Evolutionary conservation across 2,113 vertebrate genomes (phyloP), one percentile per base, ranked within the genome.

Genomic region (Lophochroa leadbeateri): DNA sequence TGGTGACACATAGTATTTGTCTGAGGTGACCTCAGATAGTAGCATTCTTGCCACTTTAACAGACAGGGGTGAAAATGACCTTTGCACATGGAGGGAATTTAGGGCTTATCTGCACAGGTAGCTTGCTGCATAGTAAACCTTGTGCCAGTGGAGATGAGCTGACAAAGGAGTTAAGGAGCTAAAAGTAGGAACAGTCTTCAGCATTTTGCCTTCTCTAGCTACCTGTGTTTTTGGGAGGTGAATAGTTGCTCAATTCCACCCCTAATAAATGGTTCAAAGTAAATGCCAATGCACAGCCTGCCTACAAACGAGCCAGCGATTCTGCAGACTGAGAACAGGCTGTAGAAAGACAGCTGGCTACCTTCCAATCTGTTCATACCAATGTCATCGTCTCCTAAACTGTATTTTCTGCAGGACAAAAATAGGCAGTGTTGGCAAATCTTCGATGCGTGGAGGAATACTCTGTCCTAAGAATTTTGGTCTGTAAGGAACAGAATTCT

Each of bases 401-500:
- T 35, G 17, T 64, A 76, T 88, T 93, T 94, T 85, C 50, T 71
- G 60, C 37, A 90, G 65, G 75, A 87, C 24, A 81, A 83, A 79
- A 68, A 88, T 78, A 90, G 31, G 41, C 20, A 39, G 18, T 21
- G 65, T 27, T 93, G 65, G 65, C 65, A 93, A 41, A 31, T 47
- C 29, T 78, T 86, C 65, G 84, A 35, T 35, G 12, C n/a, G 70
- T 19, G 50, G 65, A 67, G 18, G 65, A 94, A 84, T 70, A 84
- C 17, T 87, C 67, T 76, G 25, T 78, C 75, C 46, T 79, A 88
- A 90, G 25, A 29, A 82, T 61, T 82, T 74, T 92, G 21, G 33
- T 87, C 43, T 11, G 57, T 94, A 93, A 88, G 31, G 31, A 96
- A 82, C 10, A 88, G 61, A 92, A 85, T 46, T 88, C 47, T 90